A percentile compares a stretch with the other conserved stretches of the same genome.
Conservation (phyloP, 1,140 invertebrate genomes). For the Brachionus koreanus region DNA sequence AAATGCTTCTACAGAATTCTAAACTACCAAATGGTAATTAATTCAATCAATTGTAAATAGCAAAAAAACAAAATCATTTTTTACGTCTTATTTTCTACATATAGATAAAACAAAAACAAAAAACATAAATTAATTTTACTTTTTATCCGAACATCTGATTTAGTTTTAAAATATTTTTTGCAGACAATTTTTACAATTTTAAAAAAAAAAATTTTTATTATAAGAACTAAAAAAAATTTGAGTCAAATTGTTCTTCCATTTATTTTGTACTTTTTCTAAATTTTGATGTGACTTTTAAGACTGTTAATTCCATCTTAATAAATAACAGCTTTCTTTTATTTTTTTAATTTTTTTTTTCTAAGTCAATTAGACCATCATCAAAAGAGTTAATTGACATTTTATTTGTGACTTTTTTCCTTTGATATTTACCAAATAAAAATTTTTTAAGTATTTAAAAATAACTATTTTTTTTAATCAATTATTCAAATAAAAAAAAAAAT, state of each 20-base stretch:
- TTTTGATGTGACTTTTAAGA: not conserved
- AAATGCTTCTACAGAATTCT: slow-evolving; percentile 11
- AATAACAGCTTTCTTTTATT: not conserved
- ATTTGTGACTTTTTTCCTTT: not conserved
- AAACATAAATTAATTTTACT: not conserved
- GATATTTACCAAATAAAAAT: not conserved
- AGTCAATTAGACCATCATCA: not conserved
- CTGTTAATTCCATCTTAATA: not conserved
- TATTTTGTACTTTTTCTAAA: not conserved
- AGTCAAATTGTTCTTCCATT: slow-evolving; percentile 3
- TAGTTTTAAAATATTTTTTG: not conserved
- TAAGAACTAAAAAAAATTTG: not conserved
- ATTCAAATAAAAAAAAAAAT: not conserved
- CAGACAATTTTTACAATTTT: not conserved
- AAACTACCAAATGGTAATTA: slow-evolving; percentile 25
- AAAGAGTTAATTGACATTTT: not conserved
- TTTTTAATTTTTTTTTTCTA: not conserved
- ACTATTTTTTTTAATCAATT: not conserved
- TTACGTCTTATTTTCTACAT: not conserved
- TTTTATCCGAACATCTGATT: slow-evolving; percentile 1
- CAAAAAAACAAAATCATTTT: not conserved
- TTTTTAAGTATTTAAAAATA: not conserved
- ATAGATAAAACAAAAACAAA: not conserved
- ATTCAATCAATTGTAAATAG: not conserved
- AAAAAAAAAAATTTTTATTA: slow-evolving; percentile 18